Base-by-base conservation (phyloP, 2,888 invertebrate species). In the Nomada lathburiana region DNA sequence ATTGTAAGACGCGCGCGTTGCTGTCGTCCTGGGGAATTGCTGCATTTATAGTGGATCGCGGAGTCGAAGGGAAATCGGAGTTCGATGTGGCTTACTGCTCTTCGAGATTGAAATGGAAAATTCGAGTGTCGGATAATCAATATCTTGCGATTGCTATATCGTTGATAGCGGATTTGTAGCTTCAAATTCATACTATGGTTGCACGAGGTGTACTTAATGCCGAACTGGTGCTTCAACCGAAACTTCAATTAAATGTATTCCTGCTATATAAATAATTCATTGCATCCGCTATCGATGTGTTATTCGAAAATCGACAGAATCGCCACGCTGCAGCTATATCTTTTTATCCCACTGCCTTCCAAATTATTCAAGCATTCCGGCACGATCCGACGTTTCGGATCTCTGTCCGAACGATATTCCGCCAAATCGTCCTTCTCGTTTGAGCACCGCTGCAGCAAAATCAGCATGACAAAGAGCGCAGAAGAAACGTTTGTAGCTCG, bases 401-500 rank as follows among this genome's bases (percentile, higher is more conserved):
- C 76, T 52, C 52, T 7, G 9, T n/a, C 26, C n/a, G 1, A 81
- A 72, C 59, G 73, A 64, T 47, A 18, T 20, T 16, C 1, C 20
- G n/a, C 9, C n/a, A 2, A 47, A n/a, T n/a, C 13, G 44, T 53
- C n/a, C 26, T 44, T 52, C 10, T 47, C 9, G 55, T 74, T 80
- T 89, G 91, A 90, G 90, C 87, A 90, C 86, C 91, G 72, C 91
- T 89, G 88, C 87, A 87, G 89, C 87, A 86, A 92, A 47, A 92
- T 92, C 92, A 91, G 89, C 92, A 92, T 93, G 90, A 92, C 92
- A 92, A 93, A 92, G 90, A 91, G 10, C 73, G 69, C 70, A 82
- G 79, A 82, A 85, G 83, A 80, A 82, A 76, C 36, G 68, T 64
- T 57, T 74, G 64, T 18, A 68, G 20, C 26, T 36, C 20, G 23